Evolutionary conservation across 2,888 invertebrate species (phyloP), one percentile per base, ranked within the genome.

Genomic region (Heliconius hortense): DNA sequence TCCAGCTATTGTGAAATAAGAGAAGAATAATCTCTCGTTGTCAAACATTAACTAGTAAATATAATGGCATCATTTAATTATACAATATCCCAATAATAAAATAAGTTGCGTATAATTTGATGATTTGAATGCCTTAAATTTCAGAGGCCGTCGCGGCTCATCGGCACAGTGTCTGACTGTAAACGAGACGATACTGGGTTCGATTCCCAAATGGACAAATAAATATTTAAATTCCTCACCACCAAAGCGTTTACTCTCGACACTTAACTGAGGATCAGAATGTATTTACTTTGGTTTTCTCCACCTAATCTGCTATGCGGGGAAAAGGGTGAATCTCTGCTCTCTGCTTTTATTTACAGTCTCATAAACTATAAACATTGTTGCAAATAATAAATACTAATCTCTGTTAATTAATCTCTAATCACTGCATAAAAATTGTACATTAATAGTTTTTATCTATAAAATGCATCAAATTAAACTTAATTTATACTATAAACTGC

Each of bases 401-500:
- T 35, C 4, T 64, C 35, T 4, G 2, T 64, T n/a, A 64, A 35
- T 64, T 35, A 64, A 64, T 64, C 11, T 64, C 4, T 39, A 24
- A 39, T 53, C 13, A 2, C 31, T 53, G 28, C 28, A 68, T 68
- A 53, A 68, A 13, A 48, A 53, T n/a, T n/a, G n/a, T 53, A 68
- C 26, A 28, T 69, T 69, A 35, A 24, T 69, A 56, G 15, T 4
- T 69, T 69, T 15, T 15, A 31, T 56, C 31, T 35, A 8, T 15
- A 11, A 56, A 69, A 31, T 69, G 31, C 31, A n/a, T 35, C n/a
- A 56, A 56, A 66, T 35, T 56, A 56, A 59, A 59, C 26, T 26
- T 43, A 10, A 71, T 43, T 53, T 60, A 43, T 60, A 60, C 11
- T 26, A 66, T 24, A 73, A 73, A 43, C 26, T 35, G 59, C 56